These are phyloP conservation scores for Platycheirus albimanus DNA, from an alignment of 2,888 invertebrate genomes.

Conservation along the genomic window DNA sequence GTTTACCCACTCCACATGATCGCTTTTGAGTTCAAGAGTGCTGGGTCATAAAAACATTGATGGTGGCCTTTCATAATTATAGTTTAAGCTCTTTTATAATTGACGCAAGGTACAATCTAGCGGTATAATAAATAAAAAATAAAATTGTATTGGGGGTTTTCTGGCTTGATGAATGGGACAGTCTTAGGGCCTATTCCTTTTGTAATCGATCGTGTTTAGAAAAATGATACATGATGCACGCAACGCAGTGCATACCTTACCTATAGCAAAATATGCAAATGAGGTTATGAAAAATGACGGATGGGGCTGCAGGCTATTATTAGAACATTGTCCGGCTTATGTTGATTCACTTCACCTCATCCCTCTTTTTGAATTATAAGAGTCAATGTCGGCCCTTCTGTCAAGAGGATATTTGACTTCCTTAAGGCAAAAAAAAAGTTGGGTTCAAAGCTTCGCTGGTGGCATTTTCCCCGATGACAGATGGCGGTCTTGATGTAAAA, in stretches of 20 bases:
- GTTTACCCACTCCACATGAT: slow-evolving; percentile 58
- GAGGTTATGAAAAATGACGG: slow-evolving; percentile 56
- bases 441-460: slow-evolving; percentile 44
- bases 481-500: slow-evolving; percentile 41
- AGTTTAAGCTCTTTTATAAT: slow-evolving; percentile 7
- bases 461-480: slow-evolving; percentile 60
- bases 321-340: slow-evolving; percentile 57
- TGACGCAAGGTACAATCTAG: slow-evolving; percentile 15
- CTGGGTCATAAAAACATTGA: slow-evolving; percentile 28
- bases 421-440: background rate
- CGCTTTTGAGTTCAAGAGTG: slow-evolving; percentile 37
- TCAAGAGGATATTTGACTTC: slow-evolving; percentile 17
- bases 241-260: background rate
- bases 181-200: slow-evolving; percentile 3
- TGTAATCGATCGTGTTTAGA: background rate
- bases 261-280: slow-evolving; percentile 57
- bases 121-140: background rate
- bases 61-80: slow-evolving; percentile 25
- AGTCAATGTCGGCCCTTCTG: background rate
- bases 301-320: slow-evolving; percentile 46
- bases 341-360: slow-evolving; percentile 19
- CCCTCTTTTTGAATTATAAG: background rate
- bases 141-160: background rate
- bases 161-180: background rate
- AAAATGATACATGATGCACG: slow-evolving; percentile 12